Percentiles rank a stretch among this genome's conserved stretches.
Conservation (phyloP, 1,140 invertebrate species). For the Pseudobourletiella spinata region DNA sequence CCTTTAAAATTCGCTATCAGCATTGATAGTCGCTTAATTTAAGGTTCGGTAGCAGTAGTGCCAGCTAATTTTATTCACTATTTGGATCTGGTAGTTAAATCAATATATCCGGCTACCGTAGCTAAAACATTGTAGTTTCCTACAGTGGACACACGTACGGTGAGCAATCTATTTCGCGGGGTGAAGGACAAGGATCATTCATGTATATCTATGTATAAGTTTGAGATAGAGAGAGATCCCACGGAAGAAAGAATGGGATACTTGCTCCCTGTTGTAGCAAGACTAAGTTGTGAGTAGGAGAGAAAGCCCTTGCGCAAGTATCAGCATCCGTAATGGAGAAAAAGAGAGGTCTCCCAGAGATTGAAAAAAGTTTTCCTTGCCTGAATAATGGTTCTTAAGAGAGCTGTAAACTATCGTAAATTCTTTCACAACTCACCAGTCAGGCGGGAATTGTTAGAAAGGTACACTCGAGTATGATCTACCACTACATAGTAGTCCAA, state of each 20-base stretch:
- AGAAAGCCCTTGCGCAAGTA: constrained; percentile 6
- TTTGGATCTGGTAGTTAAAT: no score
- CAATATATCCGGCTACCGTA: no score
- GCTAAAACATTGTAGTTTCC: no score
- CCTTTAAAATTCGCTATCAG: no score
- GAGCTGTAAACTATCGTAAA: constrained; percentile 35
- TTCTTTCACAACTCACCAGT: constrained; percentile 32
- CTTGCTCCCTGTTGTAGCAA: not conserved
- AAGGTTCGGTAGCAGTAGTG: no score
- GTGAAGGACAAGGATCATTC: no score
- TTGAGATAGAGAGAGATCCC: no score
- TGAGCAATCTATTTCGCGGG: not conserved
- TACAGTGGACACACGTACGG: no score
- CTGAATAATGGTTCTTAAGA: constrained; percentile 34
- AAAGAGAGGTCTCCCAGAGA: constrained; percentile 23
- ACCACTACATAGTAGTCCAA: no score
- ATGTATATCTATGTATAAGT: no score
- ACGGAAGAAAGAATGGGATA: not conserved
- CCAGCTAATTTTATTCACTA: no score
- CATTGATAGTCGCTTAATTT: no score
- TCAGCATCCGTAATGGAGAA: constrained; percentile 14
- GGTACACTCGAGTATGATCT: not conserved
- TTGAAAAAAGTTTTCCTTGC: constrained; percentile 31
- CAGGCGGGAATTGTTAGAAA: constrained; percentile 25
- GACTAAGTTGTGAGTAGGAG: not conserved